phyloP scores from a whole-genome alignment of 2,888 invertebrate genomes.

The Eupithecia dodoneata region DNA sequence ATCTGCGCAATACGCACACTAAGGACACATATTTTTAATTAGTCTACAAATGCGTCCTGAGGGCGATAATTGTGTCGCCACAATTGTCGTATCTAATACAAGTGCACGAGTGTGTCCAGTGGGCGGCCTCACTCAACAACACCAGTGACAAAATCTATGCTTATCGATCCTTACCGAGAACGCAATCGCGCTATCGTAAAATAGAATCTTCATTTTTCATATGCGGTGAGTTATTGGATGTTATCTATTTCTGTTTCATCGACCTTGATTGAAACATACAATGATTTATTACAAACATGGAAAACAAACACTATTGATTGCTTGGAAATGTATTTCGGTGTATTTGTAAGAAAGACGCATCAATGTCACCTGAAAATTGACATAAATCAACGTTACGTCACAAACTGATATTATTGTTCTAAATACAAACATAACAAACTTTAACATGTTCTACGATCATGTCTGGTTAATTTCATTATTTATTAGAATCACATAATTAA shows the following conservation, averaged over 20 bases:
- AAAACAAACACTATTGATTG: slow-evolving; percentile 1
- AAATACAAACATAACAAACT: neutral
- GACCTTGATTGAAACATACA: neutral
- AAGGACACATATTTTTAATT: no score
- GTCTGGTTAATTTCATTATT: neutral
- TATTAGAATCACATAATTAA: no score
- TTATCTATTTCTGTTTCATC: neutral
- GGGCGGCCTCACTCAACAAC: no score
- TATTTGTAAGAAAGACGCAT: neutral
- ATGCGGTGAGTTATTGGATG: neutral
- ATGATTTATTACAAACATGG: neutral
- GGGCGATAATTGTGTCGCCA: no score
- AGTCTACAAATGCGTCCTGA: no score
- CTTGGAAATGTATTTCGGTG: neutral
- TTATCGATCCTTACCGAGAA: neutral
- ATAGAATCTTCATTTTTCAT: neutral
- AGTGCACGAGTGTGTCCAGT: no score
- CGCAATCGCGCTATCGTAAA: neutral
- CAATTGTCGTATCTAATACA: no score
- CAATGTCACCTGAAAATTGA: neutral
- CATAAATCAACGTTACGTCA: neutral
- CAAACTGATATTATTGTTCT: no score
- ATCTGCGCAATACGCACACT: no score
- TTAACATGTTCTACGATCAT: neutral
- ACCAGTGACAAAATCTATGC: neutral